Base-by-base conservation (phyloP, 2,797 vertebrate species). In the Sorex maritimensis region DNA sequence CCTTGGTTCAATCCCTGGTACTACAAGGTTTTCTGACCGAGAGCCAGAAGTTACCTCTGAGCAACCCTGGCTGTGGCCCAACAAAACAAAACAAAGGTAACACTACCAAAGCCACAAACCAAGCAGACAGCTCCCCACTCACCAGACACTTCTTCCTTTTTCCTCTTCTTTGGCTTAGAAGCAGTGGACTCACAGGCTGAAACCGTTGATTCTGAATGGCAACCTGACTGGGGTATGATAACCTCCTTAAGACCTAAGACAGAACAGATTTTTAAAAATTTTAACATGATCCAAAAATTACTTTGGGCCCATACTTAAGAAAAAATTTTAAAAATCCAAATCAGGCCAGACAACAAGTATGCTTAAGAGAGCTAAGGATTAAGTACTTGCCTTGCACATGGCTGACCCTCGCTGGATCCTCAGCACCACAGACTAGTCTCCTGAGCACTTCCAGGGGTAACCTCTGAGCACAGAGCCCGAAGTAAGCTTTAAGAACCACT, bases 161-260 rank as follows among this genome's bases (percentile, higher is more conserved):
- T 98, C 93, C 97, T 98, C 97, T 97, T 98, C 96, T 97, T 98
- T 92, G 97, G 88, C 88, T 96, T 98, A 88, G 97, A 88, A 46
- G 96, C 84, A 0, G 96, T 6, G 0, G 75, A 55, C 14, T 96
- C 97, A 28, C 94, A 97, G 5, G 97, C 21, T n/a, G 94, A 96
- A 1, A 71, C 91, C 0, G 94, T 30, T 9, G 97, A 75, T 23
- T 96, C 95, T 3, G 98, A 96, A 44, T 96, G 67, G 10, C 96
- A 90, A 0, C 97, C 91, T 68, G 97, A 69, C 61, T 94, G 98
- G 0, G 97, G 96, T 41, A 96, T 92, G 34, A 80, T 71, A 0
- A 94, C 13, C 5, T 97, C 97, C 67, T 97, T 98, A 94, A 98
- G 94, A 74, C 97, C 98, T 98, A 78, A 87, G 89, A 90, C 63